phyloP scores from a whole-genome alignment of 2,888 invertebrate genomes.

The Andrena bucephala region DNA sequence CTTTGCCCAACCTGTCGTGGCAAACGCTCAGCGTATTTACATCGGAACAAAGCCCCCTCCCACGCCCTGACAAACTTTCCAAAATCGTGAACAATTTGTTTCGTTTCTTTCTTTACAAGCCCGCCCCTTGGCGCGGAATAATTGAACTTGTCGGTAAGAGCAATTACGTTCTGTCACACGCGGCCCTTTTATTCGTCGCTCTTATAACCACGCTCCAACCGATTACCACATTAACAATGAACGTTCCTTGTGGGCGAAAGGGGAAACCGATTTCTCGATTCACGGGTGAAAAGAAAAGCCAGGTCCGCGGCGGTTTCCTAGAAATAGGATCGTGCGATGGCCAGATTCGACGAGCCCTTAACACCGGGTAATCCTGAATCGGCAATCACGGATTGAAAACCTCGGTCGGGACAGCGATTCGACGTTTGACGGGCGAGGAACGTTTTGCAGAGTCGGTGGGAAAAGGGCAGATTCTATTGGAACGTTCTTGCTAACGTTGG shows the following conservation, averaged over 20 bases:
- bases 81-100: neutral
- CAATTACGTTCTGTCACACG: conserved; percentile 9
- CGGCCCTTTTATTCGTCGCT: neutral
- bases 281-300: conserved; percentile 8
- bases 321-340: conserved; percentile 41
- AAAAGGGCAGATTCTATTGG: neutral
- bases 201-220: neutral
- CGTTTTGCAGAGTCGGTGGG: conserved; percentile 15
- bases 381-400: conserved; percentile 63
- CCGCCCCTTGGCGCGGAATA: neutral
- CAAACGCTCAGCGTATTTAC: conserved; percentile 17
- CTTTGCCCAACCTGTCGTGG: conserved; percentile 28
- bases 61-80: neutral
- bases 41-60: neutral
- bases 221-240: no score
- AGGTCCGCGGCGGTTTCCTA: conserved; percentile 38
- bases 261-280: conserved; percentile 24
- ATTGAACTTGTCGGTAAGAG: conserved; percentile 11
- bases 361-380: conserved; percentile 68
- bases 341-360: conserved; percentile 53
- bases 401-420: conserved; percentile 53
- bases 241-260: neutral
- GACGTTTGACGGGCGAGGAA: conserved; percentile 54
- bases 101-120: neutral
- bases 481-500: conserved; percentile 28